Evolutionary conservation across 1,140 invertebrate species (phyloP).

Genomic region (Hesperophylax magnus): DNA sequence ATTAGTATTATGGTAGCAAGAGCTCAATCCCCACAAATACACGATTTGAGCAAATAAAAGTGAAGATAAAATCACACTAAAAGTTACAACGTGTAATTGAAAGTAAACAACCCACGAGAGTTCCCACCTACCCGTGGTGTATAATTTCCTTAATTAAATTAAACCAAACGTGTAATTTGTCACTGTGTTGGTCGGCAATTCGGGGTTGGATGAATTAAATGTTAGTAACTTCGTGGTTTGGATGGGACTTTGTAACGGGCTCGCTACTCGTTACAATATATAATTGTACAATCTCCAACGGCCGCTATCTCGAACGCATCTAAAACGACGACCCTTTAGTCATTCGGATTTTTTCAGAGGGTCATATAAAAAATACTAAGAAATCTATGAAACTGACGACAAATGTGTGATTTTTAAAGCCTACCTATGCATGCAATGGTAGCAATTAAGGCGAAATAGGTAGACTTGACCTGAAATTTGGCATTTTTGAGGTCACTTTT

Average conservation of each 20-base stretch:
- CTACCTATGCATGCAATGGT: background rate
- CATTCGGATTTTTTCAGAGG: background rate
- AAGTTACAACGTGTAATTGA: constrained; percentile 46
- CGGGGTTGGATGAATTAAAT: constrained; percentile 69
- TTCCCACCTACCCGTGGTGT: constrained; percentile 20
- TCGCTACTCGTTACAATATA: background rate
- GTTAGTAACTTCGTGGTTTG: background rate
- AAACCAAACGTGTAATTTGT: constrained; percentile 55
- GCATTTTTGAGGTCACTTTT: too few species aligned
- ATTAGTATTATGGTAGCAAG: background rate
- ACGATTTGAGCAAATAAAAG: constrained; percentile 43
- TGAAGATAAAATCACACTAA: constrained; percentile 44
- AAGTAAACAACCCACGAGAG: background rate
- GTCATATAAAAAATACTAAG: background rate
- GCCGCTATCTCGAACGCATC: constrained; percentile 16
- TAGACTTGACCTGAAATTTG: too few species aligned
- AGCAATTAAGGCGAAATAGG: too few species aligned
- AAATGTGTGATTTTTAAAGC: too few species aligned
- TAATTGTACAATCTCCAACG: constrained; percentile 3
- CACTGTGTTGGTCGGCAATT: constrained; percentile 17
- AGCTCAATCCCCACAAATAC: constrained; percentile 26
- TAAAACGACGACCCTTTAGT: background rate
- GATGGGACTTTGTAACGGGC: background rate
- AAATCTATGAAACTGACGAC: too few species aligned
- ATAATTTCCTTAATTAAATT: constrained; percentile 55